Evolutionary conservation across 2,888 invertebrate species (phyloP).

Genomic region (Petrophora chlorosata): DNA sequence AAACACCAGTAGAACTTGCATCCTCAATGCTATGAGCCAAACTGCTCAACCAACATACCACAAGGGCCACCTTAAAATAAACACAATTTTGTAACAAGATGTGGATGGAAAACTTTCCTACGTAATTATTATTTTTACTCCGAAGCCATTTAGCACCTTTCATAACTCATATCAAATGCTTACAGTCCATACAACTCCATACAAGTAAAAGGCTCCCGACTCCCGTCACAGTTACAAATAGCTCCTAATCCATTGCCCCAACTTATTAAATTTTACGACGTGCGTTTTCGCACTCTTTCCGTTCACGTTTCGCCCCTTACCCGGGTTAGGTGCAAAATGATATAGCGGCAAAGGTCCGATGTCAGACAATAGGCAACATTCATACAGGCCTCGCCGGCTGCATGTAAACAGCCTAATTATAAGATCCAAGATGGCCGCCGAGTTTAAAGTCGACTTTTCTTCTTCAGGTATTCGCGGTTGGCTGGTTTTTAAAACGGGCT

Average conservation of each 20-base stretch:
- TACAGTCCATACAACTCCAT: neutral
- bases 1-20: no score
- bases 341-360: conserved; percentile 81
- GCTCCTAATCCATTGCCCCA: conserved; percentile 35
- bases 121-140: no score
- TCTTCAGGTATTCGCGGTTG: conserved; percentile 52
- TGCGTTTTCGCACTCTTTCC: conserved; percentile 56
- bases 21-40: no score
- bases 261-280: conserved; percentile 68
- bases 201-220: conserved; percentile 7
- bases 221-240: conserved; percentile 19
- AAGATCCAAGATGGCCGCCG: conserved; percentile 67
- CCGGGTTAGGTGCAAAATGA: conserved; percentile 78
- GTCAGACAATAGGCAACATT: conserved; percentile 83
- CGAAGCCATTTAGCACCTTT: neutral
- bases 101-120: no score
- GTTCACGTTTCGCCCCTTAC: conserved; percentile 45
- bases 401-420: conserved; percentile 82
- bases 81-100: no score
- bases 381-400: conserved; percentile 71
- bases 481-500: conserved; percentile 44
- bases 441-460: conserved; percentile 24
- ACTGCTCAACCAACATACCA: no score
- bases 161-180: conserved; percentile 1
- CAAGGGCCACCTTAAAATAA: no score